Evolutionary conservation across 2,888 invertebrate genomes (phyloP).

Genomic region (Philereme transversata): DNA sequence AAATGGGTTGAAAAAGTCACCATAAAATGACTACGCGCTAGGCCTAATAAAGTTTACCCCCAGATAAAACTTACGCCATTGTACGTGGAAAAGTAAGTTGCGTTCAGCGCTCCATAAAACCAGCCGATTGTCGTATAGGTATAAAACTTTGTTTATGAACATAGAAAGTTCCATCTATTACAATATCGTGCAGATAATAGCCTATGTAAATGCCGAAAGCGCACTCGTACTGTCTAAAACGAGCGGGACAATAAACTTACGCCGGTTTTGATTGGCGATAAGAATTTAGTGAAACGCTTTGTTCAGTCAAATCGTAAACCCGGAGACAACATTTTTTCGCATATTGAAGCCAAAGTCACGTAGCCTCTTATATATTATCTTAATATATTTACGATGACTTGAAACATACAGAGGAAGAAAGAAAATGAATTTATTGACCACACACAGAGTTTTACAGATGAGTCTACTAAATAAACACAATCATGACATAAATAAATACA

Average conservation of each 20-base stretch:
- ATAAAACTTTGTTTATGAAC: slow-evolving; percentile 36
- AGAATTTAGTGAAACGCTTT: slow-evolving; percentile 49
- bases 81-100: slow-evolving; percentile 22
- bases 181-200: slow-evolving; percentile 46
- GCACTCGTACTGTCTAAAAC: slow-evolving; percentile 32
- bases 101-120: slow-evolving; percentile 20
- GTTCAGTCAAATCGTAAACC: slow-evolving; percentile 42
- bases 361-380: too few species aligned
- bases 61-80: slow-evolving; percentile 22
- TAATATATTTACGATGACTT: not conserved
- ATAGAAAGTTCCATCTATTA: slow-evolving; percentile 38
- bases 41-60: slow-evolving; percentile 13
- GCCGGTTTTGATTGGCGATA: slow-evolving; percentile 46
- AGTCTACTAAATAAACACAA: too few species aligned
- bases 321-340: slow-evolving; percentile 29
- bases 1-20: too few species aligned
- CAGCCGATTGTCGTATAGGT: slow-evolving; percentile 27
- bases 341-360: slow-evolving; percentile 20
- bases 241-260: slow-evolving; percentile 44
- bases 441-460: too few species aligned
- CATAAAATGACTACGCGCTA: slow-evolving; percentile 19
- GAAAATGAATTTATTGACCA: too few species aligned
- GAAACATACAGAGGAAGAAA: too few species aligned
- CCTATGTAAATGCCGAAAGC: slow-evolving; percentile 38
- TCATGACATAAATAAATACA: too few species aligned